phyloP scores from a whole-genome alignment of 2,113 vertebrate species.

The Otis tarda region DNA sequence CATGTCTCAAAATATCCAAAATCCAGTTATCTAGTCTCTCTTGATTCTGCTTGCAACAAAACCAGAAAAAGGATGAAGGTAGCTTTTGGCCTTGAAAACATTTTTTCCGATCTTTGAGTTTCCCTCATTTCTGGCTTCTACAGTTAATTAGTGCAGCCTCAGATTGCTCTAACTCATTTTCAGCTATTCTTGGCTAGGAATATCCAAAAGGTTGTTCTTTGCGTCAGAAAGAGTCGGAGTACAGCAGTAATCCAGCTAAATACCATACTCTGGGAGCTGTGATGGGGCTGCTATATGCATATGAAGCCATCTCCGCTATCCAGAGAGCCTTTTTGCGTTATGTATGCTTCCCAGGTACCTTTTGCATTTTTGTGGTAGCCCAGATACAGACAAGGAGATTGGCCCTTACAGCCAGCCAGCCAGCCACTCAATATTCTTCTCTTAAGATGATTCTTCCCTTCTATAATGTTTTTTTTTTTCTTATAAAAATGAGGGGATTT shows the following conservation, averaged over 20 bases:
- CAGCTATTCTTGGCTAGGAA: not conserved
- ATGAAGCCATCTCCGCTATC: not conserved
- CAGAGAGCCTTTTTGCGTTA: not conserved
- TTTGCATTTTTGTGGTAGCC: not conserved
- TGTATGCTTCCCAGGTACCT: not conserved
- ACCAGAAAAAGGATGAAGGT: not conserved
- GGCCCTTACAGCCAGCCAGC: not conserved
- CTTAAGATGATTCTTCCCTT: not conserved
- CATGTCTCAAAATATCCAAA: conserved; percentile 21
- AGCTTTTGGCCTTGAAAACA: not conserved
- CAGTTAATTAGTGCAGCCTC: not conserved
- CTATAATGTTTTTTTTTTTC: not conserved
- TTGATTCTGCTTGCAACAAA: not conserved
- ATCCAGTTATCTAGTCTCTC: not conserved
- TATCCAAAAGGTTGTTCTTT: not conserved
- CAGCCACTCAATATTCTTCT: not conserved
- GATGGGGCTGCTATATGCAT: not conserved
- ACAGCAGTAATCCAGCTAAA: not conserved
- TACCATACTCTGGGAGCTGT: not conserved
- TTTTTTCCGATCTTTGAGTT: not conserved
- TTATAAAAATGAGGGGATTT: not conserved
- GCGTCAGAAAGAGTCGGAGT: not conserved
- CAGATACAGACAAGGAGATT: not conserved
- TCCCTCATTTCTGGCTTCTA: not conserved
- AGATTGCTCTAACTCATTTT: not conserved